phyloP scores from a whole-genome alignment of 1,140 invertebrate genomes.

The Drosophila pandora region DNA sequence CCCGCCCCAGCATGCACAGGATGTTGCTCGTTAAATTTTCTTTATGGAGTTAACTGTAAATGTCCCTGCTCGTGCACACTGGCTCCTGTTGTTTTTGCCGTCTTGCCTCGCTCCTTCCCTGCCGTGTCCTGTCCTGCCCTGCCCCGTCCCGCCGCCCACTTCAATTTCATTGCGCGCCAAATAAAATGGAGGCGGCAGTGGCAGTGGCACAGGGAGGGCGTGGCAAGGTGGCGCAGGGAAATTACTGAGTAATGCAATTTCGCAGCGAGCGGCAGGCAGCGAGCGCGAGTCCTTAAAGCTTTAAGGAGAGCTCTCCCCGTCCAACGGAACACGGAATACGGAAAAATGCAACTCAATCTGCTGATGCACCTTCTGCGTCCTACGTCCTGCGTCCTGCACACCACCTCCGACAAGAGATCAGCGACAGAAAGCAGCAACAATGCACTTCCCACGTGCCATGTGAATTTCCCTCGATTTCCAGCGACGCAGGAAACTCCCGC shows the following conservation, averaged over 20 bases:
- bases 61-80: slow-evolving; percentile 53
- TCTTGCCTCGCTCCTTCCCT: slow-evolving; percentile 7
- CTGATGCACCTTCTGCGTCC: slow-evolving; percentile 7
- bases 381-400: not conserved
- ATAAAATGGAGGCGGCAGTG: slow-evolving; percentile 53
- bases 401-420: not conserved
- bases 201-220: too few relatives aligned
- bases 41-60: slow-evolving; percentile 81
- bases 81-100: slow-evolving; percentile 42
- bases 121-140: too few relatives aligned
- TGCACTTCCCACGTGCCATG: slow-evolving; percentile 64
- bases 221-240: slow-evolving; percentile 14
- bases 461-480: slow-evolving; percentile 49
- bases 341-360: slow-evolving; percentile 25
- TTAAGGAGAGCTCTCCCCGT: slow-evolving; percentile 38
- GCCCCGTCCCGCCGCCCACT: slow-evolving; percentile 23
- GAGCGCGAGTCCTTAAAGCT: slow-evolving; percentile 49
- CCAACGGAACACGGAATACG: slow-evolving; percentile 3
- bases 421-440: slow-evolving; percentile 3
- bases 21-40: slow-evolving; percentile 81
- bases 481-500: slow-evolving; percentile 20
- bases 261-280: slow-evolving; percentile 9
- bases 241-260: slow-evolving; percentile 75
- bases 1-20: slow-evolving; percentile 56
- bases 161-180: slow-evolving; percentile 71